Evolutionary conservation across 2,888 invertebrate species (phyloP).

Genomic region (Xestia c-nigrum): DNA sequence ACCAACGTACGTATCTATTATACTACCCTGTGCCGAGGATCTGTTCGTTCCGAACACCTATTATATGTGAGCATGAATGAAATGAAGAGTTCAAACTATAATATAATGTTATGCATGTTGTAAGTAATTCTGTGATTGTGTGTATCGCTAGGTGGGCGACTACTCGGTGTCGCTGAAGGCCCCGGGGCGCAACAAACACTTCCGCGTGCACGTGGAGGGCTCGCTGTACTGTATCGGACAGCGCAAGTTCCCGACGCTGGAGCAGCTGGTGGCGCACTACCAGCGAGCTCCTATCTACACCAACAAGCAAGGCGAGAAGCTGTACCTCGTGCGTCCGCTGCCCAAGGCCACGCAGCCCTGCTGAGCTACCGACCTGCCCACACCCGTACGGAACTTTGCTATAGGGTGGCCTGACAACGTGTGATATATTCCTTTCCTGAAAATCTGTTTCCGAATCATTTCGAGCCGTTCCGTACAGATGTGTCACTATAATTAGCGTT

Average conservation of each 20-base stretch:
- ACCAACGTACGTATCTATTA: slow-evolving; percentile 97
- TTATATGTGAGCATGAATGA: no score
- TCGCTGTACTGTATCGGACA: slow-evolving; percentile 99
- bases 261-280: slow-evolving; percentile 99
- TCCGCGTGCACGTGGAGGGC: slow-evolving; percentile 98
- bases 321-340: slow-evolving; percentile 98
- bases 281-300: slow-evolving; percentile 99
- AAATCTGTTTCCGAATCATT: slow-evolving; percentile 24
- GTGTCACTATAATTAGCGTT: slow-evolving; percentile 27
- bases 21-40: no score
- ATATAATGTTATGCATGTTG: not conserved
- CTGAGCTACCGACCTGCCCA: slow-evolving; percentile 60
- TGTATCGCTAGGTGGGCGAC: slow-evolving; percentile 96
- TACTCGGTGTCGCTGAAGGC: slow-evolving; percentile 99
- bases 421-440: slow-evolving; percentile 40
- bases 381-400: slow-evolving; percentile 10
- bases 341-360: slow-evolving; percentile 88
- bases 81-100: not conserved
- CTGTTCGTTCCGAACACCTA: no score
- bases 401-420: slow-evolving; percentile 23
- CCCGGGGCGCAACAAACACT: slow-evolving; percentile 99
- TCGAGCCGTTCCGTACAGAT: slow-evolving; percentile 35
- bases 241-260: slow-evolving; percentile 98
- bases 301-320: slow-evolving; percentile 98
- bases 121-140: not conserved